Evolutionary conservation across 2,888 invertebrate genomes (phyloP).

Genomic region (Deilephila porcellus): DNA sequence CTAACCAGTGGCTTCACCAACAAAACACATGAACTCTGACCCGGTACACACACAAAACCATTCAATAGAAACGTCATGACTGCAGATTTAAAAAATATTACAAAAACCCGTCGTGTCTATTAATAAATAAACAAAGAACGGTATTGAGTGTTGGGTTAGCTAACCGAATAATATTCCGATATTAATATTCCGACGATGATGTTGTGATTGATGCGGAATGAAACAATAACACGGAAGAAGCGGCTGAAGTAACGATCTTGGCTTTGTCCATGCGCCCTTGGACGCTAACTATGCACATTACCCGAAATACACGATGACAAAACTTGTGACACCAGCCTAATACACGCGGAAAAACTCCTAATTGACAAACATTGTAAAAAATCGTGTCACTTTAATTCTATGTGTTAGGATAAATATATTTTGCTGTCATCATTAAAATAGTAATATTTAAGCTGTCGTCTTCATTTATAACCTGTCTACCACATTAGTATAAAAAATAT

Average conservation of each 20-base stretch:
- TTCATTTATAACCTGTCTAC: too few species aligned
- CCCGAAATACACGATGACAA: conserved; percentile 28
- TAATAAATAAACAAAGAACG: conserved; percentile 60
- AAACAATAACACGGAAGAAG: conserved; percentile 78
- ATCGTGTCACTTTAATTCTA: too few species aligned
- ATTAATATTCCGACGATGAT: conserved; percentile 79
- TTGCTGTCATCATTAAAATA: too few species aligned
- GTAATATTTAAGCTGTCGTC: neutral
- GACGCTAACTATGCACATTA: conserved; percentile 41
- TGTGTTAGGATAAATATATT: too few species aligned
- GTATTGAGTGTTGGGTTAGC: conserved; percentile 47
- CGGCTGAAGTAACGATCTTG: conserved; percentile 57
- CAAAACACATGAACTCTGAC: conserved; percentile 41
- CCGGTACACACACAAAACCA: conserved; percentile 46
- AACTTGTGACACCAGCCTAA: neutral
- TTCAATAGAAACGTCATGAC: conserved; percentile 42
- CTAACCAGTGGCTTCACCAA: conserved; percentile 32
- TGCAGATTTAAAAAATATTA: conserved; percentile 49
- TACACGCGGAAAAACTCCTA: neutral
- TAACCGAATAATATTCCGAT: conserved; percentile 46
- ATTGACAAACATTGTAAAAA: neutral
- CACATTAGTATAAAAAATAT: neutral
- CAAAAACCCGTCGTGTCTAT: conserved; percentile 47
- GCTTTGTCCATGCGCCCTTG: conserved; percentile 78
- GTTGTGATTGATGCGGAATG: conserved; percentile 68